Conservation (phyloP, 2,888 invertebrate genomes). For the Frankliniella fusca region DNA sequence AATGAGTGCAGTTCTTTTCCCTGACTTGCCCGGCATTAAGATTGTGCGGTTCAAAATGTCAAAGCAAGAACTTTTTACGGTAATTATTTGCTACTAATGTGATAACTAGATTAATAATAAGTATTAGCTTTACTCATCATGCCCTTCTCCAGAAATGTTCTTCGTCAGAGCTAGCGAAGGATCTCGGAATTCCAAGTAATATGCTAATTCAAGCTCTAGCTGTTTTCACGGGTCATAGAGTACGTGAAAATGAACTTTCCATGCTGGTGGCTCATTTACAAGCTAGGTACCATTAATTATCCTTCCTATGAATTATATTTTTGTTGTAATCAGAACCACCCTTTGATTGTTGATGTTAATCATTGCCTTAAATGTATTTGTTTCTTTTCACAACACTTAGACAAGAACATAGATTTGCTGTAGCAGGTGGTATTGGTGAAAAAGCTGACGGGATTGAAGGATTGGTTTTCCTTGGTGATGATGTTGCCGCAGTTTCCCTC, state of each 20-base stretch:
- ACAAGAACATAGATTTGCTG: constrained; percentile 1
- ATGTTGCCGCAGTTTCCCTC: background rate
- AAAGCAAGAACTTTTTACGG: constrained; percentile 1
- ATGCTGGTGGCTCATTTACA: background rate
- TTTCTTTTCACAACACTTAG: no score
- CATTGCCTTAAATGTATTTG: no score
- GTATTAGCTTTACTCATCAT: no score
- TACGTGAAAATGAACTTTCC: background rate
- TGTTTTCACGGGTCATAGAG: background rate
- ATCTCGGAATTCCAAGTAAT: background rate
- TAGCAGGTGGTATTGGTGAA: constrained; percentile 4
- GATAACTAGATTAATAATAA: no score
- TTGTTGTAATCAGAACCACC: no score
- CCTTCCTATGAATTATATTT: no score
- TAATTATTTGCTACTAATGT: no score
- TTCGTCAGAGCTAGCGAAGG: background rate
- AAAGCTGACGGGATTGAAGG: background rate
- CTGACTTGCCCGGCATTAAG: background rate
- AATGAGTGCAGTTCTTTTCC: background rate
- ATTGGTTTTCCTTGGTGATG: background rate
- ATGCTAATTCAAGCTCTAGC: constrained; percentile 8
- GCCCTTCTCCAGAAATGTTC: background rate
- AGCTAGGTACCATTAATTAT: background rate
- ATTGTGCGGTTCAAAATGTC: background rate
- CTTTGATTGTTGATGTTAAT: no score